Conservation (phyloP, 2,797 vertebrate species). For the Macroramphosus scolopax region DNA sequence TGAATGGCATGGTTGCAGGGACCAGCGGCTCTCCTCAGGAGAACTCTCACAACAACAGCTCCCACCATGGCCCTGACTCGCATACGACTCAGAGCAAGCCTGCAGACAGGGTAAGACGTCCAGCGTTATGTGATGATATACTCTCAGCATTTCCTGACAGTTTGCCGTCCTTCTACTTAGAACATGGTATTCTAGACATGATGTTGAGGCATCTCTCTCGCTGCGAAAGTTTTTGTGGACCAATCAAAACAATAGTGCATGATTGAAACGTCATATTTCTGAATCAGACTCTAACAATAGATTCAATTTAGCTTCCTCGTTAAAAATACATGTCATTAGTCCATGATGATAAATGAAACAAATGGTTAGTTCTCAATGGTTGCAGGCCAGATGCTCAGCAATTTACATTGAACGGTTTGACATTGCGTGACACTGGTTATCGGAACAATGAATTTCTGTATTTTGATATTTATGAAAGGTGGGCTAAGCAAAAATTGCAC, state of each 20-base stretch:
- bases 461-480: too few relatives aligned
- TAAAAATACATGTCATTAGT: too few relatives aligned
- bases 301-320: too few relatives aligned
- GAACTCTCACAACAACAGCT: conserved; percentile 95
- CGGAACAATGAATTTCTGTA: too few relatives aligned
- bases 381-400: too few relatives aligned
- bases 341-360: too few relatives aligned
- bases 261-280: conserved; percentile 3
- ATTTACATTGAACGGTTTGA: too few relatives aligned
- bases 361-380: too few relatives aligned
- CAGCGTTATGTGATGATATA: conserved; percentile 17
- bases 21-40: conserved; percentile 98
- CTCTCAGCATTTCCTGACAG: too few relatives aligned
- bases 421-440: too few relatives aligned
- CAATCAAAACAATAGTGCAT: conserved; percentile 1
- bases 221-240: background rate
- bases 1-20: conserved; percentile 77
- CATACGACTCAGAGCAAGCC: conserved; percentile 93
- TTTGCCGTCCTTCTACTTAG: conserved; percentile 9
- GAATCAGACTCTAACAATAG: background rate
- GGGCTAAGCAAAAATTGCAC: too few relatives aligned
- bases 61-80: conserved; percentile 92
- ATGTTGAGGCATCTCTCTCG: conserved; percentile 5
- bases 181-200: conserved; percentile 3
- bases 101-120: conserved; percentile 89